Evolutionary conservation across 2,888 invertebrate genomes (phyloP), one percentile per base, ranked within the genome.

Genomic region (Folsomia candida): DNA sequence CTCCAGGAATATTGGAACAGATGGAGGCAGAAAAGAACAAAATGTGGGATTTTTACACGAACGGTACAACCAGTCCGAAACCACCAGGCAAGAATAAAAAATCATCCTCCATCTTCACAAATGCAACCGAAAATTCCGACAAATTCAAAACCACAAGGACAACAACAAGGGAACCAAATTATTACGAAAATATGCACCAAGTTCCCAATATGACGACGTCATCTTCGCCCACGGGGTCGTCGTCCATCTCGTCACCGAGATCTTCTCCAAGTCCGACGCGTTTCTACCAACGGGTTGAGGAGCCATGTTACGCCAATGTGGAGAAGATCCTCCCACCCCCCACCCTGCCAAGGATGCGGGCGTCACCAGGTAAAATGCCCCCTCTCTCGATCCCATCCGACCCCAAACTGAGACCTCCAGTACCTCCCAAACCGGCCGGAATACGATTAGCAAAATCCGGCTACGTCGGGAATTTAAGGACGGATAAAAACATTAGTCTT

Each of bases 401-500:
- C 51, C 59, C 24, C 29, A 57, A 60, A 57, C 68, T 71, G 25
- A 61, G 73, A 54, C 73, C 73, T 70, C 65, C 70, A 3, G 51
- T 69, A 24, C 73, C 73, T 26, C 73, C 73, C 6, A 71, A 71
- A 51, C 71, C 71, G 18, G 58, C 20, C 54, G 25, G 69, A 72
- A 26, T 68, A 25, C n/a, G n/a, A n/a, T n/a, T n/a, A n/a, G 25
- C 25, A 57, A 54, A 54, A 57, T 51, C 67, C 51, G 70, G 67
- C 67, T 62, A 59, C 62, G 58, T 51, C 24, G 71, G 69, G 24
- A 59, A 57, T 60, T 51, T 72, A 4, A 54, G 63, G 24, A 67
- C 68, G 37, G 72, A 76, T 26, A 65, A 69, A 26, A 76, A 76
- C 51, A 73, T 76, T 54, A 68, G 71, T 58, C 72, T 76, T 66